phyloP scores from a whole-genome alignment of 2,113 vertebrate species.

The Rana temporaria region DNA sequence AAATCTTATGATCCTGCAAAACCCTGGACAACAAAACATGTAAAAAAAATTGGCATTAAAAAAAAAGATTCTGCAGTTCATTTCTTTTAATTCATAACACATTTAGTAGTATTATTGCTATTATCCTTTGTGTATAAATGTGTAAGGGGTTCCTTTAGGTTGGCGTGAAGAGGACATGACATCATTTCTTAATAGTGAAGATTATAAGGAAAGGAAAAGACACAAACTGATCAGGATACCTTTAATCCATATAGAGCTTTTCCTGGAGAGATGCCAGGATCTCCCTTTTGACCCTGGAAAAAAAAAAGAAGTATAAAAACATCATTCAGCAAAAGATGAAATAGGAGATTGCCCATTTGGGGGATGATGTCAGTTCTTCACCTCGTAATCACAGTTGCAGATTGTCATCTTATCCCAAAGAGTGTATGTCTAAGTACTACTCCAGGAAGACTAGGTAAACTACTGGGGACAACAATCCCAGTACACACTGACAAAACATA shows the following conservation, averaged over 20 bases:
- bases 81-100: too few relatives aligned
- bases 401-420: too few relatives aligned
- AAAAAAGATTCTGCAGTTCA: too few relatives aligned
- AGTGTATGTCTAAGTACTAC: too few relatives aligned
- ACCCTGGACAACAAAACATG: too few relatives aligned
- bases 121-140: too few relatives aligned
- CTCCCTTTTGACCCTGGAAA: conserved; percentile 91
- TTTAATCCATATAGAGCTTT: conserved; percentile 88
- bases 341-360: background rate
- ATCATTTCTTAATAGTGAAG: background rate
- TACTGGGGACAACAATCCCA: too few relatives aligned
- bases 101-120: too few relatives aligned
- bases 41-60: too few relatives aligned
- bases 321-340: conserved; percentile 9
- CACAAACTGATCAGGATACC: conserved; percentile 71
- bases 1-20: too few relatives aligned
- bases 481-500: too few relatives aligned
- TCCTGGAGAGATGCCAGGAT: conserved; percentile 91
- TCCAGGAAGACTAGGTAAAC: too few relatives aligned
- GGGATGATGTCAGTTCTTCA: background rate
- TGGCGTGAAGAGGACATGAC: background rate
- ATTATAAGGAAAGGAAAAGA: background rate
- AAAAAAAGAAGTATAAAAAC: conserved; percentile 24
- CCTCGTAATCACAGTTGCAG: background rate
- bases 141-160: background rate